Conservation (phyloP, 2,888 invertebrate species). For the Ochropleura plecta region DNA sequence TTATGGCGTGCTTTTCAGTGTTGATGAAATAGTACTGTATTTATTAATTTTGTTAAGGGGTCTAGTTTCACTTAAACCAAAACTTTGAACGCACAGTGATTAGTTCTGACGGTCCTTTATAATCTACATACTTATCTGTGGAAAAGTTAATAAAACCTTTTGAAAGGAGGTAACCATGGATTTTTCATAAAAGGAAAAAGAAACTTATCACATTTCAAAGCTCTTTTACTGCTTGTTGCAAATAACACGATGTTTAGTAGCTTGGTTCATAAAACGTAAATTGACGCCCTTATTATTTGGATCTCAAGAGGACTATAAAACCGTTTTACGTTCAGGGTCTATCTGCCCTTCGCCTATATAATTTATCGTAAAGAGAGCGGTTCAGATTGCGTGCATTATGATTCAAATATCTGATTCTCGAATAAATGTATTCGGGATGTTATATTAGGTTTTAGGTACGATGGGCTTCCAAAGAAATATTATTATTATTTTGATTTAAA, state of each 20-base stretch:
- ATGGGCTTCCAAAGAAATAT: not conserved
- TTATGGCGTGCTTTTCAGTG: not conserved
- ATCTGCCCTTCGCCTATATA: slow-evolving; percentile 29
- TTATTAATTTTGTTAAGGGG: too few relatives aligned
- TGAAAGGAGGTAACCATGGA: not conserved
- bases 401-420: slow-evolving; percentile 9
- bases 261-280: slow-evolving; percentile 55
- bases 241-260: slow-evolving; percentile 51
- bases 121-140: not conserved
- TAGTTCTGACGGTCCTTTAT: not conserved
- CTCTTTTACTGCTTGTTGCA: slow-evolving; percentile 32
- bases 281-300: slow-evolving; percentile 59
- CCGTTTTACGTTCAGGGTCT: slow-evolving; percentile 45
- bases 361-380: slow-evolving; percentile 40
- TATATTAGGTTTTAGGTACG: not conserved
- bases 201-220: slow-evolving; percentile 38
- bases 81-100: not conserved
- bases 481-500: too few relatives aligned
- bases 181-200: not conserved
- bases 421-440: slow-evolving; percentile 14
- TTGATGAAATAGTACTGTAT: not conserved
- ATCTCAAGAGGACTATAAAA: slow-evolving; percentile 48
- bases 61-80: too few relatives aligned
- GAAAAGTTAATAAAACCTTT: not conserved
- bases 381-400: slow-evolving; percentile 18